A percentile compares a stretch with the other conserved stretches of the same genome.
phyloP scores from a whole-genome alignment of 2,113 vertebrate species.

The Mungos mungo region DNA sequence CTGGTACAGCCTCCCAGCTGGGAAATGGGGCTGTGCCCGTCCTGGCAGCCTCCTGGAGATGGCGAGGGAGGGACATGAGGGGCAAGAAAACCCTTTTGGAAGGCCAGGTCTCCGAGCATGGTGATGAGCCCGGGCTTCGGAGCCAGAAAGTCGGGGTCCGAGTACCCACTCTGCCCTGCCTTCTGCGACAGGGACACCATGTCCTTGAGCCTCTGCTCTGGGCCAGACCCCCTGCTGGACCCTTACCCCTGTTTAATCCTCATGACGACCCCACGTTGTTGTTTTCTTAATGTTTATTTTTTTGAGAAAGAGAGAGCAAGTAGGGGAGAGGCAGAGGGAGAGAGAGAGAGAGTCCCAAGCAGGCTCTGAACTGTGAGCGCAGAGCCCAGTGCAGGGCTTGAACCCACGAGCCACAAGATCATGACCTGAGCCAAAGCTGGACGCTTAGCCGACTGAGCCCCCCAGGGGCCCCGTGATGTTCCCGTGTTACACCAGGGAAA shows the following conservation, averaged over 20 bases:
- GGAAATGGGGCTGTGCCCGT: background rate
- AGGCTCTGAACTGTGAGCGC: too few relatives aligned
- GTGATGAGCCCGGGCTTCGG: background rate
- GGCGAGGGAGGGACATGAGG: rapidly evolving
- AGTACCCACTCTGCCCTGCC: rapidly evolving
- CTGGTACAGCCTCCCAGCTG: background rate
- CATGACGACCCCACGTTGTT: rapidly evolving
- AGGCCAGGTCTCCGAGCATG: rapidly evolving
- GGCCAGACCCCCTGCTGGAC: background rate
- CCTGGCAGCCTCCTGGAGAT: background rate
- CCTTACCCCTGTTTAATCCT: background rate
- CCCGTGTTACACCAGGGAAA: background rate
- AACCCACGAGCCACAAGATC: too few relatives aligned
- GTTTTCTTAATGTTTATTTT: too few relatives aligned
- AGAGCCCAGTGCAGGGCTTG: too few relatives aligned
- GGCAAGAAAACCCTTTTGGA: background rate
- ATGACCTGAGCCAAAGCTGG: too few relatives aligned
- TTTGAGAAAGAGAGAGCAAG: too few relatives aligned
- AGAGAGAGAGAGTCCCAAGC: too few relatives aligned
- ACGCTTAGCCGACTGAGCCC: too few relatives aligned
- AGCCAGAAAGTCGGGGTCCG: background rate
- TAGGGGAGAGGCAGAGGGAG: too few relatives aligned
- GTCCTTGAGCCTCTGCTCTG: rapidly evolving
- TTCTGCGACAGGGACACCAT: background rate
- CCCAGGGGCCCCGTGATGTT: rapidly evolving